Base-by-base conservation (phyloP, 2,113 vertebrate genomes). In the Lampris incognitus region DNA sequence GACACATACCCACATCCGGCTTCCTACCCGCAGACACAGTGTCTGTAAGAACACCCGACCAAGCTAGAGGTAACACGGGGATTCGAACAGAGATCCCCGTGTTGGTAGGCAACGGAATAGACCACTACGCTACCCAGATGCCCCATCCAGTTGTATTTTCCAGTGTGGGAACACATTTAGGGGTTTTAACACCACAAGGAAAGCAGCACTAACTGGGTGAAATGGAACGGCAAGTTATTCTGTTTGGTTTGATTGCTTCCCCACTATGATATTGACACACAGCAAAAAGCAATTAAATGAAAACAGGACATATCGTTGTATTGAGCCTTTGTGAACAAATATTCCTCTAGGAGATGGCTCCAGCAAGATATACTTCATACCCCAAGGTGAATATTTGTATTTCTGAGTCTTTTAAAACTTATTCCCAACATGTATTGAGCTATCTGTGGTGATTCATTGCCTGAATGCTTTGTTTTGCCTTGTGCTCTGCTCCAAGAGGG, bases 371-470 rank as follows among this genome's bases (percentile, higher is more conserved):
- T 75, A 71, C 67, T 84, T 57, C 74, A 76, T 76, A 89, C 74
- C 86, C 76, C 1, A 82, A 85, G 87, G 87, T 78, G 74, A 86
- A 89, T 87, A 88, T 93, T 86, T 91, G 83, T 90, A 84, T 90
- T 85, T 89, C 67, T 78, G 59, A 85, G 85, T 83, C 68, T 84
- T 88, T 86, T 79, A 74, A 85, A 87, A 86, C 81, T 84, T 82
- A 76, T 84, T 88, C 79, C 84, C 83, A 76, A 48, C 72, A 84
- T 55, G 59, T 85, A 85, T 88, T 81, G 61, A 77, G 69, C 76
- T 82, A 84, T 91, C 79, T 79, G 69, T 72, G 58, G 66, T 90
- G 87, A 92, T 89, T 88, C 89, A 86, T 88, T 89, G 83, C 86
- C 78, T 73, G 69, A 86, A 86, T 88, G 86, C 80, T 88, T 91